Evolutionary conservation across 2,797 vertebrate genomes (phyloP), one percentile per base, ranked within the genome.

Genomic region (Lepilemur septentrionalis): DNA sequence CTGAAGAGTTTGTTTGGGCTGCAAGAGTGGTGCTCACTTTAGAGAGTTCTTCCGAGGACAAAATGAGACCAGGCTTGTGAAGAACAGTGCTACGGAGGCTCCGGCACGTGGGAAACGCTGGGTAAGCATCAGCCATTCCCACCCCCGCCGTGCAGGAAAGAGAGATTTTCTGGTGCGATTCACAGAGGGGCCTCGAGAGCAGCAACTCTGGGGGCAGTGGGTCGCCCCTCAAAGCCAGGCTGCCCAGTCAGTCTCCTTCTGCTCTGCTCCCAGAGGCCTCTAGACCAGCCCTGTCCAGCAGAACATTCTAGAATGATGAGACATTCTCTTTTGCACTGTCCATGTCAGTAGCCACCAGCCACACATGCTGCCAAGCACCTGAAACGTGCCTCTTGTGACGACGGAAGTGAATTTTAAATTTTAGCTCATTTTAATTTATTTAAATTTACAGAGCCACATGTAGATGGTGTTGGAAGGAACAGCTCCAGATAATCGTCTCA

Each of bases 31-130:
- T 9, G 23, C 50, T 70, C 30, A 20, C 35, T 52, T 22, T 43
- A 1, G 25, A 32, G 57, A n/a, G 20, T 7, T 20, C 48, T 52
- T 35, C 55, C 11, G 35, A 35, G 13, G n/a, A 43, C 5, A 17
- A 23, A 65, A 13, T 14, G 23, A 69, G 57, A 41, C 15, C 3
- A 43, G n/a, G n/a, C 10, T 9, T 5, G 13, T 46, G n/a, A 35
- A 2, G 30, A 1, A 3, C 55, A 0, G 28, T 0, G 3, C 70
- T n/a, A 28, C n/a, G 13, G 46, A 4, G 11, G 15, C 52, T 41
- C 32, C 38, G 35, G 20, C 10, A 0, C 0, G 0, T 0, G 7
- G 46, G 11, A 2, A 38, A 14, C 5, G 1, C 4, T 9, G 10
- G 10, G 46, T 32, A 57, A 22, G 25, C 2, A 22, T 22, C 4